Evolutionary conservation across 1,140 invertebrate species (phyloP), one percentile per base, ranked within the genome.

Genomic region (Cydia amplana): DNA sequence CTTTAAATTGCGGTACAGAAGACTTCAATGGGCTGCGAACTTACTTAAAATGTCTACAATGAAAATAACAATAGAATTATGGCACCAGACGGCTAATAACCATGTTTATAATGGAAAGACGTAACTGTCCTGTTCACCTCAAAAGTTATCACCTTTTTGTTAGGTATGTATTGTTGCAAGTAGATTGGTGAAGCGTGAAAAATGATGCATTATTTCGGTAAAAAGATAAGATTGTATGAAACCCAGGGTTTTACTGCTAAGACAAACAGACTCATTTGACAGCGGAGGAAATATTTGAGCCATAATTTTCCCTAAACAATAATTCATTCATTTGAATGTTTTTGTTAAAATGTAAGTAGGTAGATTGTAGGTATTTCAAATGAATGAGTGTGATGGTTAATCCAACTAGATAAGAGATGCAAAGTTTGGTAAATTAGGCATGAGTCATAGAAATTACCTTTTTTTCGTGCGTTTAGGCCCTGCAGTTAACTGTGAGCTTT

Each of bases 21-120:
- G 55, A 60, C 55, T 60, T 60, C 18, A 60, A 60, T 60, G 55
- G 55, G 55, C 55, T 60, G 51, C 51, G 51, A 60, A 60, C 51
- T 18, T 60, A 60, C 18, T 60, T 60, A 60, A 60, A 16, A 60
- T 16, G 55, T 7, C 16, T n/a, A 60, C 20, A 60, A 60, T 60
- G 49, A n/a, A 51, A 23, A 18, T 55, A 18, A 23, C 55, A 60
- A 60, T 60, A 60, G 20, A 23, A 23, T 60, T 60, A 60, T 60
- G 55, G 10, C 20, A 23, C 23, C 51, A 55, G 51, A 14, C 51
- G 16, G 55, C 7, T 23, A 60, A 60, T 12, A 60, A 23, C 9
- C 20, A 10, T 7, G 4, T 18, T 9, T 7, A 55, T 55, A 55
- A 55, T 23, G 20, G 55, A 60, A 51, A 51, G 4, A 60, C 55